Conservation (phyloP, 2,888 invertebrate species). For the Ectemnius cavifrons region DNA sequence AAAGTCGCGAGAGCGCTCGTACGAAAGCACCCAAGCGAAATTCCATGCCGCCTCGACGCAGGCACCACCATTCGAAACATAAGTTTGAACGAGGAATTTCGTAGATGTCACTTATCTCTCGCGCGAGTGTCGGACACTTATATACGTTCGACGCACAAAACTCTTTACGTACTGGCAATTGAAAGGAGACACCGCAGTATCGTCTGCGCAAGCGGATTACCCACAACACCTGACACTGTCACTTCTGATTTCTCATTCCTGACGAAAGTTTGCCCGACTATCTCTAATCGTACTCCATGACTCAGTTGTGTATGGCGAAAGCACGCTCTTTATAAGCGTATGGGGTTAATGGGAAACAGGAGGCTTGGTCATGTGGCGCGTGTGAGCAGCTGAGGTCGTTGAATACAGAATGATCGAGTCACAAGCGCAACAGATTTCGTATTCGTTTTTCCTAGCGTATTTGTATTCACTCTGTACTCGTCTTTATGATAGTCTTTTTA, state of each 20-base stretch:
- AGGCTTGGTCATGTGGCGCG: too few species aligned
- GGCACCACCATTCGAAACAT: background rate
- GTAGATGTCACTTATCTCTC: conserved; percentile 16
- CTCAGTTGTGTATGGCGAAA: too few species aligned
- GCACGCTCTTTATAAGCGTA: too few species aligned
- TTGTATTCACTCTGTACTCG: conserved; percentile 47
- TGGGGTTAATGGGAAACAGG: too few species aligned
- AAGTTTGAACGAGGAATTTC: background rate
- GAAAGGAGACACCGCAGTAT: conserved; percentile 8
- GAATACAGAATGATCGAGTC: too few species aligned
- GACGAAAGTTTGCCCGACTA: conserved; percentile 5
- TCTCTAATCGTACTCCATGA: too few species aligned
- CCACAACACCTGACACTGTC: conserved; percentile 11
- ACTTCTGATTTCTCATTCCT: conserved; percentile 17
- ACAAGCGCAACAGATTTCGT: conserved; percentile 32
- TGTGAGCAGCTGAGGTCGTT: too few species aligned
- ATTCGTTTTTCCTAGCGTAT: conserved; percentile 56
- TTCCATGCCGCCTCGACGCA: conserved; percentile 12
- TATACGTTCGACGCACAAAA: conserved; percentile 34
- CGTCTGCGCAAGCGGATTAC: background rate
- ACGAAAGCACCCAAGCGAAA: conserved; percentile 4
- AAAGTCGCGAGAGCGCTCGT: background rate
- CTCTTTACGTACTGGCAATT: conserved; percentile 12
- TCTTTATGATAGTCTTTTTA: conserved; percentile 54
- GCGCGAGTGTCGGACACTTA: conserved; percentile 14